phyloP scores from a whole-genome alignment of 2,113 vertebrate species.

The Hippocampus zosterae region DNA sequence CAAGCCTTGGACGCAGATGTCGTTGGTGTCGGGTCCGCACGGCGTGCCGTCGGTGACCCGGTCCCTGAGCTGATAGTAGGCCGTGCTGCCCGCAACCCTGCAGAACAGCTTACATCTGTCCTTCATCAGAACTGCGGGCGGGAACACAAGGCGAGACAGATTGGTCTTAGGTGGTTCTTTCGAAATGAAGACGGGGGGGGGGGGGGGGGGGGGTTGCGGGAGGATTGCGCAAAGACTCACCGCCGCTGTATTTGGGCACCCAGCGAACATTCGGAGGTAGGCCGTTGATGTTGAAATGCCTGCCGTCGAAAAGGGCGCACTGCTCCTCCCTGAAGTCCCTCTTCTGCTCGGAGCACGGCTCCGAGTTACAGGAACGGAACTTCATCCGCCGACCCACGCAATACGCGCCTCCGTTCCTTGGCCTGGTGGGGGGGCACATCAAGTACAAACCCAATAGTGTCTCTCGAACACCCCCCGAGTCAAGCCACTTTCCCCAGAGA shows the following conservation, averaged over 20 bases:
- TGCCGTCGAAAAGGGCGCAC: constrained; percentile 87
- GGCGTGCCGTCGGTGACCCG: constrained; percentile 92
- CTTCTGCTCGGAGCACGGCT: constrained; percentile 87
- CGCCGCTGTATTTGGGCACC: constrained; percentile 98
- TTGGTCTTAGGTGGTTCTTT: background rate
- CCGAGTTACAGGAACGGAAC: constrained; percentile 96
- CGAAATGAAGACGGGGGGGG: background rate
- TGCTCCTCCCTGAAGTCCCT: constrained; percentile 96
- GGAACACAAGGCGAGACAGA: constrained; percentile 12
- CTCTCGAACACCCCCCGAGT: too few species aligned
- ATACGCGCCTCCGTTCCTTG: constrained; percentile 90
- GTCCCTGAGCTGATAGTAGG: constrained; percentile 98
- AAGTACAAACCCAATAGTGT: background rate
- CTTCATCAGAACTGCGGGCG: constrained; percentile 88
- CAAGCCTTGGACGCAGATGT: constrained; percentile 97
- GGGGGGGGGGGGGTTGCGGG: background rate
- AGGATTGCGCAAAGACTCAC: constrained; percentile 65
- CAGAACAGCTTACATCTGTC: constrained; percentile 98
- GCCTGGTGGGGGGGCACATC: constrained; percentile 68
- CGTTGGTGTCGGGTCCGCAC: constrained; percentile 91
- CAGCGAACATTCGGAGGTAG: constrained; percentile 92
- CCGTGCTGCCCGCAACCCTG: constrained; percentile 88
- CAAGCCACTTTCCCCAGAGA: constrained; percentile 14
- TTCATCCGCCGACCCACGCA: constrained; percentile 95
- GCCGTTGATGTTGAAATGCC: constrained; percentile 97